Percentiles rank a stretch among this genome's conserved stretches.
phyloP scores from a whole-genome alignment of 2,888 invertebrate genomes.

The Nyleta sp. region DNA sequence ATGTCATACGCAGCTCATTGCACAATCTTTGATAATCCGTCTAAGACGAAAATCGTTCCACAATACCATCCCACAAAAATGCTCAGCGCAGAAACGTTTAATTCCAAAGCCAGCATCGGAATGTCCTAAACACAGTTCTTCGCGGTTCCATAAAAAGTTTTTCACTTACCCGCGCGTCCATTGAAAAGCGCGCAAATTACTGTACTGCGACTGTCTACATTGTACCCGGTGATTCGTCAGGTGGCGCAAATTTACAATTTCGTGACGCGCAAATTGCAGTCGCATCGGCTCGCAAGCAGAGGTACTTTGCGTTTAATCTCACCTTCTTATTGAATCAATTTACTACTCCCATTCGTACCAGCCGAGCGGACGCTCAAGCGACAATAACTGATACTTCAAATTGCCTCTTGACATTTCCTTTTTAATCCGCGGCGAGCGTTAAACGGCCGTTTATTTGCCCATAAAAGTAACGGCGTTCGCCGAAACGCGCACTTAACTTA shows the following conservation, averaged over 20 bases:
- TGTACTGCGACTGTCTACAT: constrained; percentile 25
- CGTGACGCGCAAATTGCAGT: constrained; percentile 43
- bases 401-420: constrained; percentile 7
- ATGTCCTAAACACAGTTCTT: constrained; percentile 18
- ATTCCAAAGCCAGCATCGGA: not conserved
- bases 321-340: constrained; percentile 32
- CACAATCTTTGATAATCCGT: too few relatives aligned
- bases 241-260: constrained; percentile 46
- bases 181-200: constrained; percentile 37
- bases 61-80: too few relatives aligned
- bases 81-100: too few relatives aligned
- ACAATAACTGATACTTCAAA: constrained; percentile 18
- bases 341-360: not conserved
- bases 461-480: constrained; percentile 2
- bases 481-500: too few relatives aligned
- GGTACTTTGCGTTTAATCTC: constrained; percentile 24
- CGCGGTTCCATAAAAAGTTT: not conserved
- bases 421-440: not conserved
- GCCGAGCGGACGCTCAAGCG: not conserved
- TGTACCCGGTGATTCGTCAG: constrained; percentile 20
- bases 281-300: not conserved
- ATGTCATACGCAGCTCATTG: too few relatives aligned
- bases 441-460: constrained; percentile 6
- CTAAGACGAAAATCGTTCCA: too few relatives aligned
- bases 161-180: constrained; percentile 27